These are phyloP conservation scores for Penelope pileata DNA, from an alignment of 2,113 vertebrate species.

Conservation along the genomic window DNA sequence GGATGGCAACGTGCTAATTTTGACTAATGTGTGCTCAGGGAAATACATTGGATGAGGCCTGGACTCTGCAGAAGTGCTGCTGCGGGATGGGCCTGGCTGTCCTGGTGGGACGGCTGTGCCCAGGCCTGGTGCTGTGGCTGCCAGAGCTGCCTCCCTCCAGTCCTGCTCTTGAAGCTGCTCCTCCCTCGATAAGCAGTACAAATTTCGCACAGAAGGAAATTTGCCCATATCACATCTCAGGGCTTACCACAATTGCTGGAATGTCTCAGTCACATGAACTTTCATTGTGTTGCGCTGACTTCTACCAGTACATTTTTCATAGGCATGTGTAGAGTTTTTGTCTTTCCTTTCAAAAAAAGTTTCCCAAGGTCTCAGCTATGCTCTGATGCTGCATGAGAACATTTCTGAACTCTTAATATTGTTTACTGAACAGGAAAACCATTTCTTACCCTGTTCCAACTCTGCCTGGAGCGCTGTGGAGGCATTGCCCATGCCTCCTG, in stretches of 20 bases:
- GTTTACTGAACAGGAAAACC: conserved; percentile 57
- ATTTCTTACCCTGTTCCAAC: conserved; percentile 23
- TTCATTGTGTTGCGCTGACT: rapidly evolving
- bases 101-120: background rate
- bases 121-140: rapidly evolving
- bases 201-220: background rate
- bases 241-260: background rate
- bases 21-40: background rate
- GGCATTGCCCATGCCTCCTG: background rate
- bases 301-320: background rate
- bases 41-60: background rate
- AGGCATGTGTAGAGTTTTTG: background rate
- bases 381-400: conserved; percentile 46
- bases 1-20: background rate
- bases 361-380: conserved; percentile 18
- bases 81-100: background rate
- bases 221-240: background rate
- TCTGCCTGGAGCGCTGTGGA: conserved; percentile 1
- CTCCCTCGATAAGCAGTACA: background rate
- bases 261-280: background rate
- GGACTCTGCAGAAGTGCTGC: background rate
- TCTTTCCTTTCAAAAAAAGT: background rate
- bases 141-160: background rate
- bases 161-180: background rate
- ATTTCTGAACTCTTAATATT: conserved; percentile 45